Conservation (phyloP, 1,140 invertebrate species). For the Hycleus phaleratus region DNA sequence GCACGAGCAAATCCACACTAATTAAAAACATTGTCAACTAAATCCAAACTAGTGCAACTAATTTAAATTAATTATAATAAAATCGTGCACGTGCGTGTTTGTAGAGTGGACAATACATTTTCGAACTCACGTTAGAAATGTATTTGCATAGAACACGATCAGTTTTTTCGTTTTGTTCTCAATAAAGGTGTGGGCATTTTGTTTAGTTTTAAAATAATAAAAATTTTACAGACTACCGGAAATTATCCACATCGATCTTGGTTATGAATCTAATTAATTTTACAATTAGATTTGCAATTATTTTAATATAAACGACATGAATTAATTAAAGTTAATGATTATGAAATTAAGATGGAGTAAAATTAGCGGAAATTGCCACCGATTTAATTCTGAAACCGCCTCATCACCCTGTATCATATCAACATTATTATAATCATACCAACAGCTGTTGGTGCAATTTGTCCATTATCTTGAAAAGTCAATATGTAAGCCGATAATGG, state of each 20-base stretch:
- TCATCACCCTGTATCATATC: conserved; percentile 2
- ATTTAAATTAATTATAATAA: conserved; percentile 23
- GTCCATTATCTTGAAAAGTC: too few species aligned
- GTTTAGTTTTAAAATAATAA: too few species aligned
- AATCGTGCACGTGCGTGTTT: conserved; percentile 16
- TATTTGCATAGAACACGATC: conserved; percentile 20
- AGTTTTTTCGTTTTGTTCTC: not conserved
- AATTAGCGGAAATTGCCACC: too few species aligned
- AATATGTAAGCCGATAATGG: too few species aligned
- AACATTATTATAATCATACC: conserved; percentile 5
- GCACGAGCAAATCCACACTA: conserved; percentile 11
- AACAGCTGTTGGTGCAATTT: not conserved
- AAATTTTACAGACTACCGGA: too few species aligned
- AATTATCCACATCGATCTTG: too few species aligned
- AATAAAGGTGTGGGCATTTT: conserved; percentile 3
- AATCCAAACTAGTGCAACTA: conserved; percentile 15
- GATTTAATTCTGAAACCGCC: conserved; percentile 1
- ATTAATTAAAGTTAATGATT: too few species aligned
- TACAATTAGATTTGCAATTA: too few species aligned
- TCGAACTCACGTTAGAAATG: conserved; percentile 16
- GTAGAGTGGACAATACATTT: conserved; percentile 8
- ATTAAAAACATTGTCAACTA: conserved; percentile 16
- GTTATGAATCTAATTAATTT: too few species aligned
- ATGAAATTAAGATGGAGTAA: too few species aligned
- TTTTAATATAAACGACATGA: too few species aligned